Percentiles rank a stretch among this genome's conserved stretches.
Conservation (phyloP, 2,113 vertebrate species). For the Oostethus manadensis region DNA sequence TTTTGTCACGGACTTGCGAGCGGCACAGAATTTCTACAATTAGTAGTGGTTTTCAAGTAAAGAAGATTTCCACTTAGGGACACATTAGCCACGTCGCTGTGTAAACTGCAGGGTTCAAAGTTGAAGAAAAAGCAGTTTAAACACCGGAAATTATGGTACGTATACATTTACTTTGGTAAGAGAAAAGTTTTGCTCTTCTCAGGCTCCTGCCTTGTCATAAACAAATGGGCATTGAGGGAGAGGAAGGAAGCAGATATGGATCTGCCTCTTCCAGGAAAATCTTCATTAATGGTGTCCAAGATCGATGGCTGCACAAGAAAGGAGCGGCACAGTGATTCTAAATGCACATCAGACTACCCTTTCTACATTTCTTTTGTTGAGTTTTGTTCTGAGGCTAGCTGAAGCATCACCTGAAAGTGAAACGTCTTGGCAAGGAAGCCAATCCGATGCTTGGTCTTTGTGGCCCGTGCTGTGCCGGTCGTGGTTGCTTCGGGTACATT, state of each 20-base stretch:
- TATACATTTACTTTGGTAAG: too few relatives aligned
- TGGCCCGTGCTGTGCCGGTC: background rate
- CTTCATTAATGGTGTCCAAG: conserved; percentile 55
- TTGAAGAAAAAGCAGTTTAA: too few relatives aligned
- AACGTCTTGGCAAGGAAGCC: conserved; percentile 1
- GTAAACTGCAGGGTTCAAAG: too few relatives aligned
- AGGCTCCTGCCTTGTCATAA: conserved; percentile 8
- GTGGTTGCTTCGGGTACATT: background rate
- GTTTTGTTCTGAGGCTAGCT: conserved; percentile 30
- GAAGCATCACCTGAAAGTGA: conserved; percentile 4
- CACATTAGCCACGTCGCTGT: too few relatives aligned
- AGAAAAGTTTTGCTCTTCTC: background rate
- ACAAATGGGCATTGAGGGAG: conserved; percentile 41
- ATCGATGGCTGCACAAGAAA: conserved; percentile 49
- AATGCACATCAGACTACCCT: conserved; percentile 36
- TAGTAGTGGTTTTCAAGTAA: too few relatives aligned
- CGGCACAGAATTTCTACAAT: too few relatives aligned
- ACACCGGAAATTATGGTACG: too few relatives aligned
- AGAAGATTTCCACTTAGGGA: too few relatives aligned
- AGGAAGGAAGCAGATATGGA: conserved; percentile 37
- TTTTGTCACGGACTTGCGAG: too few relatives aligned
- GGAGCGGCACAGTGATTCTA: conserved; percentile 19
- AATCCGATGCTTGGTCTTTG: background rate
- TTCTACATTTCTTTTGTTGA: conserved; percentile 24
- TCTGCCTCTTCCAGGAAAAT: conserved; percentile 32